Evolutionary conservation across 2,888 invertebrate species (phyloP), one percentile per base, ranked within the genome.

Genomic region (Microctonus hyperodae): DNA sequence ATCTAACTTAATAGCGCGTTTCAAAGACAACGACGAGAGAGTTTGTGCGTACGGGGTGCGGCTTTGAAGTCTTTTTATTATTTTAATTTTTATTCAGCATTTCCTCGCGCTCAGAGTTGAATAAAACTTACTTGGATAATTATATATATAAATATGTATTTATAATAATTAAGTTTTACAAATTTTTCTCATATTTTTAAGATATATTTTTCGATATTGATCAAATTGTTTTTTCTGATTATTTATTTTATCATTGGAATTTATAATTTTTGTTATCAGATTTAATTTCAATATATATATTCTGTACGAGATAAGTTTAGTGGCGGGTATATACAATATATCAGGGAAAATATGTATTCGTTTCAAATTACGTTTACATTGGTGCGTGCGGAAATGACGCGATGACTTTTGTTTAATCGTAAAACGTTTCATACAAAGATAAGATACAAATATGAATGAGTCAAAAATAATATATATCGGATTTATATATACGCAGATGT

Each of bases 31-130:
- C 25, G 53, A 40, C 63, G 40, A 55, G 37, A 63, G 44, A 31
- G 6, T 31, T 5, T 25, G 28, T 55, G 60, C 44, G 60, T 53
- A 60, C 55, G 65, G 55, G 53, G 51, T 31, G 55, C 53, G 60
- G 55, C 65, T 5, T 4, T 1, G 16, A n/a, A n/a, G n/a, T n/a
- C n/a, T n/a, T n/a, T 13, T 37, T n/a, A 4, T 37, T 4, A 3
- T n/a, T 37, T 37, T 2, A 9, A n/a, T 37, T 13, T 11, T 65
- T 65, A 59, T 37, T 59, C 59, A 53, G 50, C 53, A 31, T 25
- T 11, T 25, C 44, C 4, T 16, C 7, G 23, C 16, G 55, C 2
- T 11, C 53, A 22, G 37, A 59, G 37, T 37, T 37, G 53, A 62
- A 62, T 62, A 62, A 40, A 62, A 62, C 25, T 50, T 50, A 16